These are phyloP conservation scores for Mormyrus lacerda DNA, from an alignment of 2,113 vertebrate genomes.

Conservation along the genomic window DNA sequence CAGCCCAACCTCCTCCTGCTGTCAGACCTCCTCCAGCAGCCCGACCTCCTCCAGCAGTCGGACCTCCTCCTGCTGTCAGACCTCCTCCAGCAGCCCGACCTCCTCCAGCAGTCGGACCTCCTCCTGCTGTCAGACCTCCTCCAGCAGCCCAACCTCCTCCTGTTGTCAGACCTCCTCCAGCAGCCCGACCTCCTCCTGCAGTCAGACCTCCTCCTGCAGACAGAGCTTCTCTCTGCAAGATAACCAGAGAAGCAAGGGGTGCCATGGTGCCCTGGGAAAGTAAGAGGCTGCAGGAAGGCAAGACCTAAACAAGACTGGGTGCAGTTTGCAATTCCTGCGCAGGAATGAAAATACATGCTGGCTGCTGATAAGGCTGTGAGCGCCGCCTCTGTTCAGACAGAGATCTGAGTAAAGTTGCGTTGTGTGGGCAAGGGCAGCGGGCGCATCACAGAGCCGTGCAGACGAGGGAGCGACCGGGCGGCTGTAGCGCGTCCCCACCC, in stretches of 20 bases:
- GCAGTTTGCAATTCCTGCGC: background rate
- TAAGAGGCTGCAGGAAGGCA: background rate
- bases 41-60: too few species aligned
- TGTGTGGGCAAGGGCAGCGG: background rate
- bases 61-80: too few species aligned
- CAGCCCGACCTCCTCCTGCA: too few species aligned
- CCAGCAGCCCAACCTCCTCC: too few species aligned
- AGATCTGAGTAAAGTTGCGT: background rate
- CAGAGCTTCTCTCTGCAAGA: background rate
- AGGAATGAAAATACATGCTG: conserved; percentile 1
- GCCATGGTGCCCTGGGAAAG: background rate
- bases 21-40: too few species aligned
- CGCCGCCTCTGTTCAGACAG: background rate
- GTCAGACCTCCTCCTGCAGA: background rate
- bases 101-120: too few species aligned
- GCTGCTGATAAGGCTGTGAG: background rate
- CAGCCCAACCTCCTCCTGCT: too few species aligned
- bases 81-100: too few species aligned
- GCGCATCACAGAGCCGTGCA: background rate
- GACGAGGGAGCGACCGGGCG: background rate
- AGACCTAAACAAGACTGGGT: background rate
- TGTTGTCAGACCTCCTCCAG: too few species aligned
- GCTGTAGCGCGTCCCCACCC: conserved; percentile 23
- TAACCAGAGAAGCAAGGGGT: background rate
- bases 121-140: too few species aligned